Base-by-base conservation (phyloP, 2,113 vertebrate species). In the Gorsachius goisagi region DNA sequence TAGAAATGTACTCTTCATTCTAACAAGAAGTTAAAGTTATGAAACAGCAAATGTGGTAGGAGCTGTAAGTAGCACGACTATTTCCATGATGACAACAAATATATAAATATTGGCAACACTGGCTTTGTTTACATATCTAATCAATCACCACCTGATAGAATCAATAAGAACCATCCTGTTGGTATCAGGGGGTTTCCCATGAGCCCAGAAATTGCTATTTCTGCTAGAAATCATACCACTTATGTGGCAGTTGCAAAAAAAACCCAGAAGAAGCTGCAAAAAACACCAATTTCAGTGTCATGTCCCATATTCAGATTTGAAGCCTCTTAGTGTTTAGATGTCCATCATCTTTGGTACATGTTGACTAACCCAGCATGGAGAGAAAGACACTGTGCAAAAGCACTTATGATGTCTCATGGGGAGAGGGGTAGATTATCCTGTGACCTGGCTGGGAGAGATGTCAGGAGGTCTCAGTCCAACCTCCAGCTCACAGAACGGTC, bases 381-480 rank as follows among this genome's bases (percentile, higher is more conserved):
- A 60, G 35, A 47, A 62, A 81, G 21, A 37, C 2, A 9, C 5
- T 58, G 11, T 30, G 55, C 19, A 21, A 39, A 28, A 15, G 50
- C 11, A 72, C 11, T 84, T 71, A 47, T 13, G 30, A 20, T 11
- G 6, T 81, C 20, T 56, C 30, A 21, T 9, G 17, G 35, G n/a
- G 39, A 88, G 12, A 27, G 9, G 1, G 23, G n/a, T n/a, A n/a
- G n/a, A n/a, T n/a, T n/a, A n/a, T n/a, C n/a, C n/a, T n/a, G n/a
- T n/a, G n/a, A n/a, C n/a, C n/a, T n/a, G n/a, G n/a, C 30, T 72
- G 19, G 37, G 21, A 85, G 27, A 33, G 16, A 30, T 30, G 52
- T 83, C 62, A 63, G 30, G 8, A 63, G 10, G 12, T 72, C n/a
- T 35, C 0, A 0, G 5, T 67, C 44, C 62, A 86, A 26, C 18